These are phyloP conservation scores for Cheirogaleus major DNA, from an alignment of 2,797 vertebrate species.

Conservation along the genomic window DNA sequence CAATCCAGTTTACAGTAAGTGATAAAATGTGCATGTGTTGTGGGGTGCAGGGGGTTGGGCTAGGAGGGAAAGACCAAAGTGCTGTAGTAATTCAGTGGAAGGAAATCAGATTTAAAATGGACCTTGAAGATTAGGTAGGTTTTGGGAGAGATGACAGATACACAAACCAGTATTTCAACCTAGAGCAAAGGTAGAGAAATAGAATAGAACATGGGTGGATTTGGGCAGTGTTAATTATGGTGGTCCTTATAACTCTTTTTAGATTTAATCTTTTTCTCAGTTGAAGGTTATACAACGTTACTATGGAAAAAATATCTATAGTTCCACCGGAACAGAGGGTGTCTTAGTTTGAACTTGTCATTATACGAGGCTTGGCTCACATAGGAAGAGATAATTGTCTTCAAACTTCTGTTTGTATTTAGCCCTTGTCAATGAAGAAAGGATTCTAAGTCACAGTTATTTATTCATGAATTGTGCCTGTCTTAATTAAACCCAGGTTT, in stretches of 20 bases:
- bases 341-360: conserved; percentile 6
- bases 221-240: neutral
- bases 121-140: neutral
- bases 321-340: neutral
- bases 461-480: neutral
- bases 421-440: neutral
- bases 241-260: neutral
- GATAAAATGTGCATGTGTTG: neutral
- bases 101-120: neutral
- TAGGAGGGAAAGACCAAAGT: neutral
- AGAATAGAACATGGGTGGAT: neutral
- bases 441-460: neutral
- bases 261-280: neutral
- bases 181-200: neutral
- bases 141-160: neutral
- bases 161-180: neutral
- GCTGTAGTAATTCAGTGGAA: neutral
- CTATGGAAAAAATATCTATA: neutral
- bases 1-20: neutral
- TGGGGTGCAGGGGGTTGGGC: neutral
- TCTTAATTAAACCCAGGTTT: neutral
- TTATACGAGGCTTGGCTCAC: neutral
- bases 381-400: neutral
- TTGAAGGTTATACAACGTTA: neutral
- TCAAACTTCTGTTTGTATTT: neutral